phyloP scores from a whole-genome alignment of 2,888 invertebrate species.

The Shargacucullia verbasci region DNA sequence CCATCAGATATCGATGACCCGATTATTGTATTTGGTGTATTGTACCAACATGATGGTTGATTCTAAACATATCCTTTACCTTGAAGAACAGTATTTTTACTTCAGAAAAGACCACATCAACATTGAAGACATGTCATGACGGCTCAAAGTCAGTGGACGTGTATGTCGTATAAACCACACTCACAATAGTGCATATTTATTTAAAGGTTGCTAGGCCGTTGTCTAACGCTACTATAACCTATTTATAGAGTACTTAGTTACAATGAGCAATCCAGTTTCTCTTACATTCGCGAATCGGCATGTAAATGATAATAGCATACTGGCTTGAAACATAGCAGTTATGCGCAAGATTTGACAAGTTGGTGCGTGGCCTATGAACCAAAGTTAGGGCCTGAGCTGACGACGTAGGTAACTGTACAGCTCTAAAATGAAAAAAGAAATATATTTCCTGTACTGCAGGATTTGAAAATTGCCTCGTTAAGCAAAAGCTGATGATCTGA shows the following conservation, averaged over 20 bases:
- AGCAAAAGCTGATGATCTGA: no score
- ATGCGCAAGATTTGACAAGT: conserved; percentile 36
- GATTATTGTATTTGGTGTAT: no score
- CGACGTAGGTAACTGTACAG: not conserved
- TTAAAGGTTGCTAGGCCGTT: conserved; percentile 28
- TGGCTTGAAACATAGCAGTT: conserved; percentile 22
- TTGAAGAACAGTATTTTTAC: not conserved
- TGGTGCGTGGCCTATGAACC: not conserved
- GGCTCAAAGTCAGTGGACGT: conserved; percentile 33
- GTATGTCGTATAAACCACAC: conserved; percentile 37
- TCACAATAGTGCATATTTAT: conserved; percentile 47
- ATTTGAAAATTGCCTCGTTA: no score
- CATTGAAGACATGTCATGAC: conserved; percentile 32
- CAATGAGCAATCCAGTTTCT: conserved; percentile 39
- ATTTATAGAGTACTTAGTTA: conserved; percentile 27
- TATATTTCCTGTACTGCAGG: no score
- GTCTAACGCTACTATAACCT: conserved; percentile 38
- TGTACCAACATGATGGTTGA: no score
- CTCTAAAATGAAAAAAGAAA: no score
- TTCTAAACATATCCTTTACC: no score
- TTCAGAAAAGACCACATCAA: conserved; percentile 11
- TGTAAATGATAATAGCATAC: conserved; percentile 37
- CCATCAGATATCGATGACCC: no score
- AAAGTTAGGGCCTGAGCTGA: not conserved
- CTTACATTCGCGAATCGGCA: conserved; percentile 34